A percentile compares a stretch with the other conserved stretches of the same genome.
Conservation (phyloP, 2,113 vertebrate species). For the Capreolus pygargus region DNA sequence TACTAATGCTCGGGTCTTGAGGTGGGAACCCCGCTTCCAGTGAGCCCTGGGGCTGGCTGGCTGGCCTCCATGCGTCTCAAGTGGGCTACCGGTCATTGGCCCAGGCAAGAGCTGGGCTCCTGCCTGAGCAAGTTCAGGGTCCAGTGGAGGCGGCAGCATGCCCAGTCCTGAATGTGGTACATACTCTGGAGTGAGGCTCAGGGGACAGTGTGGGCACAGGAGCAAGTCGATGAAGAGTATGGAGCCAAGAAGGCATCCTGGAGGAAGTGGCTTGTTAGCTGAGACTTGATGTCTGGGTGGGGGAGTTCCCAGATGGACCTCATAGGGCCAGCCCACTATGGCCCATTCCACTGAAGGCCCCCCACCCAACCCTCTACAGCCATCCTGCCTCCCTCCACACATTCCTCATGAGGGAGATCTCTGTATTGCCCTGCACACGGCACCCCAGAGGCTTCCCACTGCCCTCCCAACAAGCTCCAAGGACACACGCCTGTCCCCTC, state of each 20-base stretch:
- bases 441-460: not conserved
- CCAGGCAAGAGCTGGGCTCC: not conserved
- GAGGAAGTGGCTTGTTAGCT: not conserved
- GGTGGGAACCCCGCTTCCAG: not conserved
- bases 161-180: not conserved
- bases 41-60: not conserved
- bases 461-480: not conserved
- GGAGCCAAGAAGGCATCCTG: not conserved
- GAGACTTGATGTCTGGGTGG: not conserved
- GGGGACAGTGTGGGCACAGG: not conserved
- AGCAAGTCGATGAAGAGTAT: not conserved
- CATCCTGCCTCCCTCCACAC: not conserved
- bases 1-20: not conserved
- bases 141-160: not conserved
- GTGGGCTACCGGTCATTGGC: not conserved
- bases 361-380: not conserved
- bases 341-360: not conserved
- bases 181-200: not conserved
- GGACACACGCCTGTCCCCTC: not conserved
- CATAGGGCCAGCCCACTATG: not conserved
- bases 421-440: not conserved
- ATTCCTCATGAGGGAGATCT: not conserved
- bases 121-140: not conserved
- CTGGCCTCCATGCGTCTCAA: not conserved
- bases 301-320: not conserved